These are phyloP conservation scores for Pseudotriccus pelzelni DNA, from an alignment of 2,797 vertebrate genomes.

Conservation along the genomic window DNA sequence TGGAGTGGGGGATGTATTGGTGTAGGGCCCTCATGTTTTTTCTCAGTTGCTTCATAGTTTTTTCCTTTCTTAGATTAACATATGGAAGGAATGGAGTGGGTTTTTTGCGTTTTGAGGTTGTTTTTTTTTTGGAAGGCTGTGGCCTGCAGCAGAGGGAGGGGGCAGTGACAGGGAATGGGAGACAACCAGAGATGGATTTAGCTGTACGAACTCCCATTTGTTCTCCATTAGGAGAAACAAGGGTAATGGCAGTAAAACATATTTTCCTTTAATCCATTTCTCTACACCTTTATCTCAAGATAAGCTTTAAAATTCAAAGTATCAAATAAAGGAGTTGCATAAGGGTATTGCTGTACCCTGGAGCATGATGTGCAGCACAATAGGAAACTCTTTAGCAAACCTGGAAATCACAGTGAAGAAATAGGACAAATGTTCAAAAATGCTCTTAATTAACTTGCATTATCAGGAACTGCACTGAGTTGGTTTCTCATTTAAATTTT, in stretches of 20 bases:
- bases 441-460: slow-evolving; percentile 52
- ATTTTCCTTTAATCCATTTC: not conserved
- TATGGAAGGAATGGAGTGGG: rapidly evolving
- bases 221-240: not conserved
- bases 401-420: slow-evolving; percentile 19
- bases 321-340: not conserved
- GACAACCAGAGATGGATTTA: not conserved
- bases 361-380: not conserved
- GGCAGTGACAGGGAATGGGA: not conserved
- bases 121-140: not conserved
- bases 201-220: not conserved
- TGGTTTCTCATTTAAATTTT: slow-evolving; percentile 59
- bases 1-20: not conserved
- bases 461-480: slow-evolving; percentile 46
- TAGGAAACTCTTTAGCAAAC: not conserved
- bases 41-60: not conserved
- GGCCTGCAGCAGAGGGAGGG: not conserved
- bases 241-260: not conserved
- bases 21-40: not conserved
- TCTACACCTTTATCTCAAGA: not conserved
- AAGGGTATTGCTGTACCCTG: not conserved
- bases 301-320: slow-evolving; percentile 21
- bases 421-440: slow-evolving; percentile 46
- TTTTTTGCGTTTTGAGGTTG: not conserved
- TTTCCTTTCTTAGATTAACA: not conserved